Percentiles rank a stretch among this genome's conserved stretches.
These are phyloP conservation scores for Prionailurus bengalensis DNA, from an alignment of 2,113 vertebrate species.

Conservation along the genomic window DNA sequence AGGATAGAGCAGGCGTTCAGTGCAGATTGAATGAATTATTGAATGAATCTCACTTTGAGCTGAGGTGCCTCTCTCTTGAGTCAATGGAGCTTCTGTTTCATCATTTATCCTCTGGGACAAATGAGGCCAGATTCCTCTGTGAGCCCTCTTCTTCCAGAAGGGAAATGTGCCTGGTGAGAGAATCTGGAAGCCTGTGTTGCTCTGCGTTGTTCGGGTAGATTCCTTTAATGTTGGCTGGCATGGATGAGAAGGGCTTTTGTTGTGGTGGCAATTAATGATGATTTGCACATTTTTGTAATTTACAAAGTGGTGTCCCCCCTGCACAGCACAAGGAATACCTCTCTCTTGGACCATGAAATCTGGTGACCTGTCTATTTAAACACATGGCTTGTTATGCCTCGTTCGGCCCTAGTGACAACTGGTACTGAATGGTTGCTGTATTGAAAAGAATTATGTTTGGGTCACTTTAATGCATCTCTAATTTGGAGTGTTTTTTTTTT, in stretches of 20 bases:
- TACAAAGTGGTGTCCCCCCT: not conserved
- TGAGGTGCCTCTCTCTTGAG: conserved; percentile 29
- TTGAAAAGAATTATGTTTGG: conserved; percentile 45
- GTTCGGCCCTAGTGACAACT: not conserved
- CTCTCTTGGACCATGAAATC: conserved; percentile 28
- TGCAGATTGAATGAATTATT: not conserved
- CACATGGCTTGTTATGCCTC: not conserved
- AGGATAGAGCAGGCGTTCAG: not conserved
- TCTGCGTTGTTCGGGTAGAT: conserved; percentile 5
- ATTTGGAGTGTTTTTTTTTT: not conserved
- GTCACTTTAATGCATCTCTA: conserved; percentile 44
- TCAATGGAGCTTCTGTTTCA: conserved; percentile 65
- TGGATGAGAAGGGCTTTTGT: conserved; percentile 63
- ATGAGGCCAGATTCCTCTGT: conserved; percentile 55
- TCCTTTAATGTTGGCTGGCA: conserved; percentile 54
- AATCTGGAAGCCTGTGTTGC: conserved; percentile 31
- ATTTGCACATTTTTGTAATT: conserved; percentile 62
- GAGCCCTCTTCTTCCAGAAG: conserved; percentile 39
- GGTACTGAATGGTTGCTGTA: not conserved
- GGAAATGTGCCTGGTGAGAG: conserved; percentile 44
- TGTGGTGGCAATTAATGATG: not conserved
- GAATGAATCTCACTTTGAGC: conserved; percentile 47
- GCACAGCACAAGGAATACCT: conserved; percentile 18
- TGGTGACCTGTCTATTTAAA: conserved; percentile 51
- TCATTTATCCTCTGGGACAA: conserved; percentile 43